A percentile compares a stretch with the other conserved stretches of the same genome.
Conservation (phyloP, 2,888 invertebrate species). For the Diabrotica balteata region DNA sequence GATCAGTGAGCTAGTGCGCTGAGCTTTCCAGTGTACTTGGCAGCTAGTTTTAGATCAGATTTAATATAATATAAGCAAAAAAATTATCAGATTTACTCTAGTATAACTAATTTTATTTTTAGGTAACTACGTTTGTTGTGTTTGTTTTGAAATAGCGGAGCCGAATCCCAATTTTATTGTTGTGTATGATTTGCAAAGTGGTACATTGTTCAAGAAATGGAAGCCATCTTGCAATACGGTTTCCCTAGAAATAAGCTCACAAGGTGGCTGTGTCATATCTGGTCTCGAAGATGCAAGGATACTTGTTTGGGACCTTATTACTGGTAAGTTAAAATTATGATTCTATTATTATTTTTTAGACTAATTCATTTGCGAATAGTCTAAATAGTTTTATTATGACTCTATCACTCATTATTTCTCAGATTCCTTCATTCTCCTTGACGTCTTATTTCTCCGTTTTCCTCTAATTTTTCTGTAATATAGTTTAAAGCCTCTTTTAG, state of each 20-base stretch:
- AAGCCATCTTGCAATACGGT: slow-evolving; percentile 85
- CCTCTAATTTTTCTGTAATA: too few relatives aligned
- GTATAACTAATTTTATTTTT: slow-evolving; percentile 26
- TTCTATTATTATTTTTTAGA: background rate
- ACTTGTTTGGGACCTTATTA: slow-evolving; percentile 85
- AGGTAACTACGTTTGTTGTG: slow-evolving; percentile 78
- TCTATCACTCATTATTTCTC: too few relatives aligned
- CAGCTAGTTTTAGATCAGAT: too few relatives aligned
- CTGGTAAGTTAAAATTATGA: slow-evolving; percentile 63
- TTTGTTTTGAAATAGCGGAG: slow-evolving; percentile 74
- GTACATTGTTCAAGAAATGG: slow-evolving; percentile 91
- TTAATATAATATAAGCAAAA: too few relatives aligned
- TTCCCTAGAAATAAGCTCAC: slow-evolving; percentile 85
- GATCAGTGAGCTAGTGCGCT: too few relatives aligned
- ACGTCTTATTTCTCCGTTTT: too few relatives aligned
- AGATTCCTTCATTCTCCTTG: too few relatives aligned
- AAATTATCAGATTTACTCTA: too few relatives aligned
- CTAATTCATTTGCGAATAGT: too few relatives aligned
- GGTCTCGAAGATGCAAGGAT: slow-evolving; percentile 84
- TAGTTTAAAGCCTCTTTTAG: too few relatives aligned
- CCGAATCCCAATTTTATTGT: slow-evolving; percentile 88
- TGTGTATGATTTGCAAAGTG: slow-evolving; percentile 89
- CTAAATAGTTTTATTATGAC: too few relatives aligned
- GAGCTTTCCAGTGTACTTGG: too few relatives aligned
- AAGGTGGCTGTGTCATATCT: slow-evolving; percentile 83